phyloP scores from a whole-genome alignment of 53 echinoderm and acorn worm genomes.

The Actinopyga echinites region DNA sequence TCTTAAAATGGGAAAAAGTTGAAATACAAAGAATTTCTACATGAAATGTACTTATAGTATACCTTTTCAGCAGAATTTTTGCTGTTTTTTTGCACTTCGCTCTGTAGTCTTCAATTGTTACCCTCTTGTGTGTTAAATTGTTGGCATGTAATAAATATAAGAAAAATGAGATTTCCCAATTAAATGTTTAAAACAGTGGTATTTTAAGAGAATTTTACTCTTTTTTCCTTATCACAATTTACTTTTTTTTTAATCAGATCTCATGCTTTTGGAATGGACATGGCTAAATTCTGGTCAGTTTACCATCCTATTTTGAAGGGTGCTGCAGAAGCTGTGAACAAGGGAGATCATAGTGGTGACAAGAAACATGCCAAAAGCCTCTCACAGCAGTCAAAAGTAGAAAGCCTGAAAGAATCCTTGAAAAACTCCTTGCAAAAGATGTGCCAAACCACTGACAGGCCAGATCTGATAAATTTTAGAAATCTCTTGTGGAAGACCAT shows the following conservation, averaged over 20 bases:
- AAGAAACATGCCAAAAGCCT: constrained; percentile 12
- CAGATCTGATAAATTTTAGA: constrained; percentile 74
- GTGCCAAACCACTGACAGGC: constrained; percentile 51
- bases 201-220: no score
- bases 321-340: constrained; percentile 31
- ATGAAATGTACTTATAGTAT: no score
- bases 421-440: constrained; percentile 12
- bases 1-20: no score
- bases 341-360: background rate
- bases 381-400: background rate
- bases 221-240: no score
- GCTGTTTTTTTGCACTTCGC: no score
- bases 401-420: background rate
- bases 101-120: no score
- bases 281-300: constrained; percentile 75
- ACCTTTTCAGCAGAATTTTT: no score
- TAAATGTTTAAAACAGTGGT: no score
- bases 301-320: constrained; percentile 56
- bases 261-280: constrained; percentile 87
- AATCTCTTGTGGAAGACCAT: constrained; percentile 65
- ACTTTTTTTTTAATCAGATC: constrained; percentile 53
- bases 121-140: no score
- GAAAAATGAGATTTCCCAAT: no score
- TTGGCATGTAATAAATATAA: no score
- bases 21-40: no score